phyloP scores from a whole-genome alignment of 2,797 vertebrate genomes.

The Aulostomus chinensis region DNA sequence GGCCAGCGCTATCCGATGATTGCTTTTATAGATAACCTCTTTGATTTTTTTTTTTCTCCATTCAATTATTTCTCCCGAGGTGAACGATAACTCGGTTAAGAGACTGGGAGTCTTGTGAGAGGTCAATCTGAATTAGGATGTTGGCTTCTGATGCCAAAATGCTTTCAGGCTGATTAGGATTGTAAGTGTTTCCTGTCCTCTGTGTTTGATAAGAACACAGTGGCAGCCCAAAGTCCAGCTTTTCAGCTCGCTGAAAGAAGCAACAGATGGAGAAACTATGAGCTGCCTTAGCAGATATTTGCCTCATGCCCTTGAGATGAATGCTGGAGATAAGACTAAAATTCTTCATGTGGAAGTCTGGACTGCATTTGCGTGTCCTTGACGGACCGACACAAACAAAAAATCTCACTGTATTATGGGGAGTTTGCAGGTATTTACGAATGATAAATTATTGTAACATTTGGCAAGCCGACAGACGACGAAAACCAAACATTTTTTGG shows the following conservation, averaged over 20 bases:
- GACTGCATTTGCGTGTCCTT: conserved; percentile 38
- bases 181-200: conserved; percentile 41
- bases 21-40: conserved; percentile 68
- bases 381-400: conserved; percentile 15
- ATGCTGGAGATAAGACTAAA: conserved; percentile 19
- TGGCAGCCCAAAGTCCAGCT: conserved; percentile 40
- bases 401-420: conserved; percentile 1
- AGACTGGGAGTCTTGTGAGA: conserved; percentile 58
- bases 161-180: conserved; percentile 65
- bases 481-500: no score
- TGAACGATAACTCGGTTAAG: conserved; percentile 72
- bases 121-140: conserved; percentile 66
- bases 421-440: background rate
- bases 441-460: no score
- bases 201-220: conserved; percentile 49
- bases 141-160: conserved; percentile 53
- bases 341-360: conserved; percentile 16
- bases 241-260: conserved; percentile 22
- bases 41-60: conserved; percentile 67
- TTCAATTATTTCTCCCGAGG: conserved; percentile 65
- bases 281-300: conserved; percentile 11
- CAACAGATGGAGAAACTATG: conserved; percentile 17
- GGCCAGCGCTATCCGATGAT: conserved; percentile 56
- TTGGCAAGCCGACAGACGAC: no score
- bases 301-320: conserved; percentile 54